Percentiles rank a stretch among this genome's conserved stretches.
These are phyloP conservation scores for Drosophila tropicalis DNA, from an alignment of 1,140 invertebrate species.

Conservation along the genomic window DNA sequence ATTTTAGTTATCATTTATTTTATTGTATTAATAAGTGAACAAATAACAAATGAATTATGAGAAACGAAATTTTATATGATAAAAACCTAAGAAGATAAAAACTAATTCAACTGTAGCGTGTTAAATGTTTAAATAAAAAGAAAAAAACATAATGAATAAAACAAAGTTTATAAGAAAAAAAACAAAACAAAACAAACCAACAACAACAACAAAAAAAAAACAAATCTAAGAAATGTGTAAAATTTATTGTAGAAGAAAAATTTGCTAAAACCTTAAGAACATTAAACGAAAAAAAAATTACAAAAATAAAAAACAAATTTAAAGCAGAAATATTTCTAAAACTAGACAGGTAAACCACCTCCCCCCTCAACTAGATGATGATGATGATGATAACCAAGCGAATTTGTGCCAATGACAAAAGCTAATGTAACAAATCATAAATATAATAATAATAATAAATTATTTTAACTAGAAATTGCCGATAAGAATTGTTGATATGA, in stretches of 20 bases:
- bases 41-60: slow-evolving; percentile 15
- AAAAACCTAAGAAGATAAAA: slow-evolving; percentile 44
- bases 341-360: slow-evolving; percentile 24
- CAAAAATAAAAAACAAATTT: background rate
- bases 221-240: slow-evolving; percentile 56
- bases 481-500: slow-evolving; percentile 18
- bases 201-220: slow-evolving; percentile 67
- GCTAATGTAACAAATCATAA: slow-evolving; percentile 23
- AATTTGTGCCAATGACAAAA: slow-evolving; percentile 69
- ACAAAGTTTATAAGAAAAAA: slow-evolving; percentile 57
- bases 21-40: slow-evolving; percentile 56
- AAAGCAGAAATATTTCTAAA: slow-evolving; percentile 16
- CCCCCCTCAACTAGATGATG: slow-evolving; percentile 14
- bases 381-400: slow-evolving; percentile 42
- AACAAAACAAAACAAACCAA: slow-evolving; percentile 34
- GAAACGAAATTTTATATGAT: slow-evolving; percentile 72
- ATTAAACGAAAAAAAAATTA: slow-evolving; percentile 15
- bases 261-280: background rate
- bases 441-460: slow-evolving; percentile 15
- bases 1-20: slow-evolving; percentile 65
- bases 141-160: slow-evolving; percentile 44
- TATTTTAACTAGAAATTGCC: slow-evolving; percentile 32
- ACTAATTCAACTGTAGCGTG: slow-evolving; percentile 64
- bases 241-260: slow-evolving; percentile 59
- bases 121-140: slow-evolving; percentile 64